Evolutionary conservation across 2,888 invertebrate genomes (phyloP), one percentile per base, ranked within the genome.

Genomic region (Ernsta delagoae): DNA sequence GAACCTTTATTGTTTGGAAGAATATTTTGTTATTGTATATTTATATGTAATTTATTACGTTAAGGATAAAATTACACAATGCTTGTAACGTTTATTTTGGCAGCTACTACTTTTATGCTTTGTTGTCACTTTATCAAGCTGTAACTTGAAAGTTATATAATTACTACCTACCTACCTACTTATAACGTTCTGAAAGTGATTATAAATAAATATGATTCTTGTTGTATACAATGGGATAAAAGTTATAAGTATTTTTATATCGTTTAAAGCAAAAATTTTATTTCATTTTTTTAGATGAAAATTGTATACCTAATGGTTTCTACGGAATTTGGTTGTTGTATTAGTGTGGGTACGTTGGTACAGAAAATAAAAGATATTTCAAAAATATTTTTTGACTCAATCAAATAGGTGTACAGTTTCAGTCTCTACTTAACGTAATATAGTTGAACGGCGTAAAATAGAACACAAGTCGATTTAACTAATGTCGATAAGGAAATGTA

Each of bases 11-110:
- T 70, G 70, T 16, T 67, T 71, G 66, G 72, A 72, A 70, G 67
- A 67, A 68, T 73, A 71, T 16, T 78, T 80, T 81, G 80, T 77
- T 71, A 72, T 79, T 84, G 82, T 85, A 36, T 36, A 36, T 36
- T 84, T 78, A 1, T 78, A 75, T 70, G 67, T 75, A 73, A 78
- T 77, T 79, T 80, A 83, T 79, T 73, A 70, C 68, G 59, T 12
- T 34, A 53, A 73, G 75, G 74, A 74, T 78, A 76, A 65, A 63
- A 39, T 80, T 77, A 77, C 77, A 57, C 43, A 61, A 61, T 60
- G 60, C 43, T 45, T 54, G 41, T 60, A 9, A 31, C 5, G 54
- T 41, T 67, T 67, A 67, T 61, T 67, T 66, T 60, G 60, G 66
- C 53, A 67, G 31, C 60, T 41, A 59, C 60, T 66, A 39, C 31